phyloP scores from a whole-genome alignment of 2,888 invertebrate species.

The Parelbella ahira region DNA sequence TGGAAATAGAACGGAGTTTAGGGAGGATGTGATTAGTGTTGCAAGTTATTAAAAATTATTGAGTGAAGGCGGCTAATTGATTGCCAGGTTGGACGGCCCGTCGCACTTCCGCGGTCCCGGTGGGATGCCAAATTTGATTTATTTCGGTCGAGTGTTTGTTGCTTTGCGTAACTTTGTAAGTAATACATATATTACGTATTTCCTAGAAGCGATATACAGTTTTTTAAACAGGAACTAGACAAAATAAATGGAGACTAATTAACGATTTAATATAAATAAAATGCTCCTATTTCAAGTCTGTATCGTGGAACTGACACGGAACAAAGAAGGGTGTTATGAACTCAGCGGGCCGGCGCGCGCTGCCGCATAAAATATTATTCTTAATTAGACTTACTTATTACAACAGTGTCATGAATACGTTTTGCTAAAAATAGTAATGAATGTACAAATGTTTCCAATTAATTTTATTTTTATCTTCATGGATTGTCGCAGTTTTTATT shows the following conservation, averaged over 20 bases:
- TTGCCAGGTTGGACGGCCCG: slow-evolving; percentile 49
- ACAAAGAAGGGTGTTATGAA: slow-evolving; percentile 63
- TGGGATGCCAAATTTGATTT: slow-evolving; percentile 6
- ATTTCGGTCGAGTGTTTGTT: slow-evolving; percentile 1
- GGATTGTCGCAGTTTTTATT: background rate
- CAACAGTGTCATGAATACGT: slow-evolving; percentile 34
- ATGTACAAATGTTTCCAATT: too few relatives aligned
- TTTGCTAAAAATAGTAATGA: slow-evolving; percentile 3
- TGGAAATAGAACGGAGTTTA: slow-evolving; percentile 75
- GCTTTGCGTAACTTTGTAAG: too few relatives aligned
- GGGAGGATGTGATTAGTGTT: slow-evolving; percentile 77
- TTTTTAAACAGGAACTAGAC: too few relatives aligned
- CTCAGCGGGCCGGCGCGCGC: slow-evolving; percentile 53
- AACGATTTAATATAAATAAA: background rate
- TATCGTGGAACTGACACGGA: slow-evolving; percentile 44
- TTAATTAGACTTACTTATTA: slow-evolving; percentile 53
- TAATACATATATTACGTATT: too few relatives aligned
- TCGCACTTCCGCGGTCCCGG: slow-evolving; percentile 38
- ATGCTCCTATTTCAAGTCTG: background rate
- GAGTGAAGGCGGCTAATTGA: slow-evolving; percentile 77
- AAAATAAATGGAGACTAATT: too few relatives aligned
- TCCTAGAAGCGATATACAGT: too few relatives aligned
- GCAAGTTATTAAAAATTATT: slow-evolving; percentile 78
- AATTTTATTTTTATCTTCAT: background rate
- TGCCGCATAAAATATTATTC: slow-evolving; percentile 55